Evolutionary conservation across 2,113 vertebrate genomes (phyloP).

Genomic region (Apodemus speciosus): DNA sequence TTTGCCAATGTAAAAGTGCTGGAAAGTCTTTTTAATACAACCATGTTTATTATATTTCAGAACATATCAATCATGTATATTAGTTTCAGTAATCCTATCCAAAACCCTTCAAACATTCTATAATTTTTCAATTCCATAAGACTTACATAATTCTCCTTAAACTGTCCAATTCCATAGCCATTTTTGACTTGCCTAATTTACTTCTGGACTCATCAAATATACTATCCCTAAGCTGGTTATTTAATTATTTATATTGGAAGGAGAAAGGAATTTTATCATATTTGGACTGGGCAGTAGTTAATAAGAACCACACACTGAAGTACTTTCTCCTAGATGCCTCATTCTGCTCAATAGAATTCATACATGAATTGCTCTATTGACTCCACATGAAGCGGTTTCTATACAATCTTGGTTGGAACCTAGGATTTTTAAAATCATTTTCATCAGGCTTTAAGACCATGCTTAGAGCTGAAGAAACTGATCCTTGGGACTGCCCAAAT

Average conservation of each 20-base stretch:
- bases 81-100: neutral
- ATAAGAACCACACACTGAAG: slow-evolving; percentile 49
- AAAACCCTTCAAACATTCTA: slow-evolving; percentile 49
- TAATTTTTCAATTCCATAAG: slow-evolving; percentile 28
- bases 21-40: slow-evolving; percentile 1
- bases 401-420: slow-evolving; percentile 37
- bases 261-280: slow-evolving; percentile 48
- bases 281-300: slow-evolving; percentile 58
- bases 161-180: slow-evolving; percentile 21
- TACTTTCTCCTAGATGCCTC: slow-evolving; percentile 29
- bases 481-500: neutral
- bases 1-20: slow-evolving; percentile 31
- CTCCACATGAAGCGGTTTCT: slow-evolving; percentile 10
- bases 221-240: slow-evolving; percentile 46
- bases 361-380: slow-evolving; percentile 35
- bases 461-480: slow-evolving; percentile 55
- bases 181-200: slow-evolving; percentile 55
- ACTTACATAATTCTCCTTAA: slow-evolving; percentile 15
- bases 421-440: slow-evolving; percentile 47
- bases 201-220: slow-evolving; percentile 60
- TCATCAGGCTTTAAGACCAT: slow-evolving; percentile 5
- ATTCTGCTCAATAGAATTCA: neutral
- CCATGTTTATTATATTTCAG: slow-evolving; percentile 35
- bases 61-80: slow-evolving; percentile 1
- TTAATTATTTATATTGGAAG: slow-evolving; percentile 57